A percentile compares a stretch with the other conserved stretches of the same genome.
Evolutionary conservation across 2,888 invertebrate species (phyloP).

Genomic region (Eurytoma californica): DNA sequence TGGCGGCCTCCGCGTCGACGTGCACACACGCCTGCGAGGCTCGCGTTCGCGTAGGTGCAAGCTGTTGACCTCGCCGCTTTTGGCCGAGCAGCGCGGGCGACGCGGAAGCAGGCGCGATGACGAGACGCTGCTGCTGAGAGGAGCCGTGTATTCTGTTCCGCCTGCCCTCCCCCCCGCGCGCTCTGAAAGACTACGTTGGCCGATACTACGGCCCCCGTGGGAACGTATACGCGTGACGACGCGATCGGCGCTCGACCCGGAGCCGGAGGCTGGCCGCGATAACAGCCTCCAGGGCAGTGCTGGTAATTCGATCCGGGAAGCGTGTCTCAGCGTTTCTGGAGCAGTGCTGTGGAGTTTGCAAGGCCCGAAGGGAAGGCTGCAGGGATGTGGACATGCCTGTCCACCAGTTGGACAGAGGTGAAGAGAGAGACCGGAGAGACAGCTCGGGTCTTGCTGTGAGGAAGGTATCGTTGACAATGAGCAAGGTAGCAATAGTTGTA

Average conservation of each 20-base stretch:
- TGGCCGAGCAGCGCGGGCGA: too few species aligned
- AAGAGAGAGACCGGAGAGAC: conserved; percentile 8
- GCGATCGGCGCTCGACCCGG: neutral
- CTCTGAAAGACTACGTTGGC: too few species aligned
- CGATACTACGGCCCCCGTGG: too few species aligned
- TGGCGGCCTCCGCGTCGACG: neutral
- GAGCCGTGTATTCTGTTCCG: too few species aligned
- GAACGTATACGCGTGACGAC: neutral
- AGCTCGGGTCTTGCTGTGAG: neutral
- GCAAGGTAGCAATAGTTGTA: conserved; percentile 13
- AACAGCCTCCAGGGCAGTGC: neutral
- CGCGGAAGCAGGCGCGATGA: neutral
- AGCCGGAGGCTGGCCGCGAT: neutral
- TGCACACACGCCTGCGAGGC: too few species aligned
- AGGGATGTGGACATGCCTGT: neutral
- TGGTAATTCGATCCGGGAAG: neutral
- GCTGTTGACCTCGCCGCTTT: too few species aligned
- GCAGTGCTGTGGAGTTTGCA: too few species aligned
- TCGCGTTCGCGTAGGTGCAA: too few species aligned
- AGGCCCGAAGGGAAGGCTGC: neutral
- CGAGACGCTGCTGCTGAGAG: neutral
- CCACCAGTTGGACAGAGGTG: neutral
- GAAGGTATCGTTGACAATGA: neutral
- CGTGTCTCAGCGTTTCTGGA: neutral
- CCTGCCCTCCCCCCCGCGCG: too few species aligned